Percentiles rank a stretch among this genome's conserved stretches.
phyloP scores from a whole-genome alignment of 1,140 invertebrate genomes.

The Agraylea sexmaculata region DNA sequence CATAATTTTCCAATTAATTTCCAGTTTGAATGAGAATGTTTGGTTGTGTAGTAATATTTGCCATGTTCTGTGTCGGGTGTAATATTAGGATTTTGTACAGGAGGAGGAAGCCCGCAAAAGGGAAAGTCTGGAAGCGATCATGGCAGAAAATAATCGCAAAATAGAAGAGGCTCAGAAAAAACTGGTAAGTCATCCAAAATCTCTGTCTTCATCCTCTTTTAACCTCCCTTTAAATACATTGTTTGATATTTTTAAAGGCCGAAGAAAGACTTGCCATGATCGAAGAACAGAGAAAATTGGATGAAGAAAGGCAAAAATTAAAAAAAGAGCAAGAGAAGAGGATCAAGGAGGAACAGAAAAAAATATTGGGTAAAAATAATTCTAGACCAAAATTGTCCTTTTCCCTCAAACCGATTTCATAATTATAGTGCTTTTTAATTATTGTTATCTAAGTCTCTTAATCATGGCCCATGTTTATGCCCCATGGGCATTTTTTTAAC shows the following conservation, averaged over 20 bases:
- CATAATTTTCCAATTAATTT: too few relatives aligned
- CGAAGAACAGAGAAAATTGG: constrained; percentile 90
- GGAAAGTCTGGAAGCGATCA: constrained; percentile 88
- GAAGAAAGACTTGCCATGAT: constrained; percentile 93
- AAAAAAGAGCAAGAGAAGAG: constrained; percentile 86
- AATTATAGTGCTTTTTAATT: too few relatives aligned
- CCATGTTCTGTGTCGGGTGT: too few relatives aligned
- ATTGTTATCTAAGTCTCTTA: too few relatives aligned
- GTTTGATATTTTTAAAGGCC: too few relatives aligned
- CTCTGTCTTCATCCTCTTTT: too few relatives aligned
- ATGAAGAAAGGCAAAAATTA: constrained; percentile 86
- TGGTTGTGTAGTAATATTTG: too few relatives aligned
- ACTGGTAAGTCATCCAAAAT: constrained; percentile 57
- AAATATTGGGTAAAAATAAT: constrained; percentile 94
- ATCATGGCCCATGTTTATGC: too few relatives aligned
- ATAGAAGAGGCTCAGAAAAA: constrained; percentile 94
- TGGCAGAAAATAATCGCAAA: constrained; percentile 95
- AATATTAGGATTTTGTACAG: constrained; percentile 61
- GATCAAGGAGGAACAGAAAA: constrained; percentile 89
- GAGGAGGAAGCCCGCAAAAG: constrained; percentile 92
- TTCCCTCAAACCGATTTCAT: constrained; percentile 68
- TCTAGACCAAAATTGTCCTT: constrained; percentile 92
- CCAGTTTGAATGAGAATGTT: too few relatives aligned
- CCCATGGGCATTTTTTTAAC: too few relatives aligned
- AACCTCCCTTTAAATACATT: too few relatives aligned